Evolutionary conservation across 2,113 vertebrate species (phyloP).

Genomic region (Leptocoma aspasia): DNA sequence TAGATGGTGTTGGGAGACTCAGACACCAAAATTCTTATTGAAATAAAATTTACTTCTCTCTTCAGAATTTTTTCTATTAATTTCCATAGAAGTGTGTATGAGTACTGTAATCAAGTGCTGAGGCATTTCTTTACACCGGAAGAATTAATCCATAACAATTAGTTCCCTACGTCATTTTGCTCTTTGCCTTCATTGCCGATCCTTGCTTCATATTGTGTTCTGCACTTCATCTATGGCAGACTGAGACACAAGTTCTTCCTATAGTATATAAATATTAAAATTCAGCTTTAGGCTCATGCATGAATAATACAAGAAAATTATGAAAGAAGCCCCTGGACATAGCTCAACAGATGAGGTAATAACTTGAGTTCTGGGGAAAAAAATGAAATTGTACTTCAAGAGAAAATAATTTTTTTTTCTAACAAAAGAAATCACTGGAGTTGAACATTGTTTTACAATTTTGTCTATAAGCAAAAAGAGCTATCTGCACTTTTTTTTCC

Average conservation of each 20-base stretch:
- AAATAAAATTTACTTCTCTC: not conserved
- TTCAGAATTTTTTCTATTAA: not conserved
- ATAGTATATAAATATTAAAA: not conserved
- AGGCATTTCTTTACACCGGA: not conserved
- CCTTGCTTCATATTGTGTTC: not conserved
- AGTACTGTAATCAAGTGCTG: not conserved
- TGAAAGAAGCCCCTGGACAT: not conserved
- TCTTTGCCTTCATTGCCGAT: not conserved
- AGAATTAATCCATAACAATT: not conserved
- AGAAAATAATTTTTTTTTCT: not conserved
- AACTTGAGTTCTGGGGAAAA: not conserved
- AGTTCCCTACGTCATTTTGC: not conserved
- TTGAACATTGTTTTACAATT: not conserved
- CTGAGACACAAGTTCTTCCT: not conserved
- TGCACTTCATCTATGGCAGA: not conserved
- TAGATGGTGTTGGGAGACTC: not conserved
- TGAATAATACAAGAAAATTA: not conserved
- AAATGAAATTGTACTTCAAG: not conserved
- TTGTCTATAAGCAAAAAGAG: not conserved
- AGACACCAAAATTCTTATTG: not conserved
- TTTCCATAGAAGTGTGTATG: not conserved
- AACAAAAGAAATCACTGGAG: not conserved
- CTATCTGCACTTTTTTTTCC: not conserved
- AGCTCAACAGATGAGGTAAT: not conserved
- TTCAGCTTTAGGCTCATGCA: not conserved